These are phyloP conservation scores for Pogona vitticeps DNA, from an alignment of 2,113 vertebrate genomes.

Conservation along the genomic window DNA sequence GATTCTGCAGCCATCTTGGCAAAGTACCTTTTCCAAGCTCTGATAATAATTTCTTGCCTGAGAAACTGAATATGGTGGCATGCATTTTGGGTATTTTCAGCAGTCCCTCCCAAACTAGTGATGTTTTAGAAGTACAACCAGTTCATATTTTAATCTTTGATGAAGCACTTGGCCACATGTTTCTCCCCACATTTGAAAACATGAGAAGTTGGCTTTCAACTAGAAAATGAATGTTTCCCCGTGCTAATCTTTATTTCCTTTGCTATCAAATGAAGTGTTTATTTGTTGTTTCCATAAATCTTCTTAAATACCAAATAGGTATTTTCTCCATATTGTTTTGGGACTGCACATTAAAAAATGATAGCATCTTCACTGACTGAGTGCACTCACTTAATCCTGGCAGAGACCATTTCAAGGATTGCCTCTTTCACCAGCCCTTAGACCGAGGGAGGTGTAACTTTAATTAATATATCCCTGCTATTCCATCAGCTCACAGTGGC, in stretches of 20 bases:
- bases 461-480: neutral
- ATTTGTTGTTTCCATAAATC: neutral
- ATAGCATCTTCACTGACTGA: slow-evolving; percentile 5
- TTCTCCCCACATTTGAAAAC: neutral
- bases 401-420: neutral
- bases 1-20: no score
- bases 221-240: neutral
- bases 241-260: neutral
- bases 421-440: neutral
- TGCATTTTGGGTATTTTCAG: no score
- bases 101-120: neutral
- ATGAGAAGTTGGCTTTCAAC: neutral
- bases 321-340: neutral
- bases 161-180: neutral
- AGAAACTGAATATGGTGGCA: neutral
- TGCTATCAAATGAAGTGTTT: neutral
- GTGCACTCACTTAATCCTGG: neutral
- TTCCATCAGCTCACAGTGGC: no score
- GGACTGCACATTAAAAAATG: neutral
- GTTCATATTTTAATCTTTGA: neutral
- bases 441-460: neutral
- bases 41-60: neutral
- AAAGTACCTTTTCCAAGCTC: no score
- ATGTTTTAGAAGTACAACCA: neutral
- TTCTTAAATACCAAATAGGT: neutral